Percentiles rank a stretch among this genome's conserved stretches.
phyloP scores from a whole-genome alignment of 2,888 invertebrate species.

The Dione vanillae region DNA sequence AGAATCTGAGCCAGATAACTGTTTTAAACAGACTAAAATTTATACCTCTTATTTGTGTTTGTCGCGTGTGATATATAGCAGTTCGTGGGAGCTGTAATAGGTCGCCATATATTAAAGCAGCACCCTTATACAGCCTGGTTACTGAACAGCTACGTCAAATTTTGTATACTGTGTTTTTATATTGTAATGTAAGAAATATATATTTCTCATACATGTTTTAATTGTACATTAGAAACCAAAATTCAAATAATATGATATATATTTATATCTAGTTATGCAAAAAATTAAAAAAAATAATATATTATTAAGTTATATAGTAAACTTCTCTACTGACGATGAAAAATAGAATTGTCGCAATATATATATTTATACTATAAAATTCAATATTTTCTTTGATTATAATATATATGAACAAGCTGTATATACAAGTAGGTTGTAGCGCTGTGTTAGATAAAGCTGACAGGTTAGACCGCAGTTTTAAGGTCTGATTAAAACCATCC shows the following conservation, averaged over 20 bases:
- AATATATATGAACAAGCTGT: not conserved
- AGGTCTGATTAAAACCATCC: slow-evolving; percentile 13
- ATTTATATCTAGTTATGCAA: no score
- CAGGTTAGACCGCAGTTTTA: slow-evolving; percentile 45
- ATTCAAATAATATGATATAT: no score
- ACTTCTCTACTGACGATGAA: no score
- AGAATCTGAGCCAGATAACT: slow-evolving; percentile 51
- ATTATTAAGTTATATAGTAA: no score
- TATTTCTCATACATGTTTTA: no score
- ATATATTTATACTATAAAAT: no score
- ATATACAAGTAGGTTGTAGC: not conserved
- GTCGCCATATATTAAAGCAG: slow-evolving; percentile 48
- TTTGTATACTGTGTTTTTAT: not conserved
- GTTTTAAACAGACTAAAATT: slow-evolving; percentile 55
- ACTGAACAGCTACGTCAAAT: slow-evolving; percentile 17
- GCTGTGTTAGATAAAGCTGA: slow-evolving; percentile 46
- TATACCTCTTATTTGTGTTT: slow-evolving; percentile 57
- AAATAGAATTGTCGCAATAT: no score
- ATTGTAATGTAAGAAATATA: not conserved
- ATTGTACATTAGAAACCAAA: no score
- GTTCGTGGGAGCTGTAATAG: slow-evolving; percentile 52
- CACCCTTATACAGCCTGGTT: slow-evolving; percentile 44
- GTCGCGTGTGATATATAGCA: slow-evolving; percentile 53
- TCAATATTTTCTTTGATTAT: no score
- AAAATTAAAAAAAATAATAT: no score